Base-by-base conservation (phyloP, 2,797 vertebrate species). In the Gallirallus australis region DNA sequence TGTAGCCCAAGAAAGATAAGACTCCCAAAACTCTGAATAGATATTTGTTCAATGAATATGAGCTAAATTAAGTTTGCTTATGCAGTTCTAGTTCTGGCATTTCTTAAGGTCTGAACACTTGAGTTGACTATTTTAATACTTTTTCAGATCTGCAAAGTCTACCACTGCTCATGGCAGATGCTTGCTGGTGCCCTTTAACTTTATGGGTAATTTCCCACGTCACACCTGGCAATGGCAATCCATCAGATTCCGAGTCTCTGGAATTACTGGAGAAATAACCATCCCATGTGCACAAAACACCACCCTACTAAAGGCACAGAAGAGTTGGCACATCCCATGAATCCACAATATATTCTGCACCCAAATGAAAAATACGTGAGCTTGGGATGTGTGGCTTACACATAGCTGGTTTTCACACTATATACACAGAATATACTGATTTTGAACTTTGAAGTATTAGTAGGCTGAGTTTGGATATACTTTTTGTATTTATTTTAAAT, bases 51-150 rank as follows among this genome's bases (percentile, higher is more conserved):
- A 76, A 42, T 0, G 6, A 69, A 15, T 11, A 66, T 5, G 9
- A 76, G 25, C 11, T 35, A 82, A 31, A 33, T 24, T 15, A 54
- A 61, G 65, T 33, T 14, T 54, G 25, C 23, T 88, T 31, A 47
- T 6, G 47, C 37, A 73, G 40, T 30, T 35, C 60, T 30, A 35
- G 23, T 15, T 77, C 42, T 47, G 47, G 17, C 59, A 73, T 33
- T 66, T 84, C 37, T 15, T 39, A 42, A 73, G 5, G 24, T 59
- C 19, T 3, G 3, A 82, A 61, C 0, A 0, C 45, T 45, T 3
- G 3, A 76, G 37, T 80, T 87, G 24, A 70, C 15, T 30, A 28
- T 17, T 30, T 30, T 14, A 47, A 59, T 15, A 12, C 12, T 59
- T 69, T 35, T 68, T 31, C 75, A 47, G 11, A 52, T 52, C 73